A percentile compares a stretch with the other conserved stretches of the same genome.
phyloP scores from a whole-genome alignment of 2,888 invertebrate species.

The Cremastinae sp. region DNA sequence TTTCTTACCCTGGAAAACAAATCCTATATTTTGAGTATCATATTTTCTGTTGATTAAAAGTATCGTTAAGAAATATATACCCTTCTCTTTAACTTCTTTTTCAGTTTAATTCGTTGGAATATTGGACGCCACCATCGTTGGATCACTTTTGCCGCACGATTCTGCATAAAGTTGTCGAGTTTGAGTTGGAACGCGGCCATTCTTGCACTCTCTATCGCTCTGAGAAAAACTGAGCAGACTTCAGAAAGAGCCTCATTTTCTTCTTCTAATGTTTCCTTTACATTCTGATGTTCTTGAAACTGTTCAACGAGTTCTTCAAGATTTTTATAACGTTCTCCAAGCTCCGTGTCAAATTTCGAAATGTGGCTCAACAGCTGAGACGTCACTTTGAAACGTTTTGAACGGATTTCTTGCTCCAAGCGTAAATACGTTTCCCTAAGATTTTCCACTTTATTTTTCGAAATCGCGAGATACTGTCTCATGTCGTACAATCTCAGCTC shows the following conservation, averaged over 20 bases:
- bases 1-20: no score
- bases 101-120: slow-evolving; percentile 16
- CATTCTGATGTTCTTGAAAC: slow-evolving; percentile 22
- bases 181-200: slow-evolving; percentile 37
- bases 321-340: slow-evolving; percentile 48
- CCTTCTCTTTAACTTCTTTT: slow-evolving; percentile 39
- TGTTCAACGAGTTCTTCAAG: slow-evolving; percentile 39
- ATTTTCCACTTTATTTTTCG: slow-evolving; percentile 46
- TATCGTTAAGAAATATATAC: slow-evolving; percentile 13
- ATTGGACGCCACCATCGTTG: slow-evolving; percentile 62
- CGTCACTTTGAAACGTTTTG: slow-evolving; percentile 57
- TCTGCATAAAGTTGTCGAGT: slow-evolving; percentile 33
- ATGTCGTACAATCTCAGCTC: slow-evolving; percentile 53
- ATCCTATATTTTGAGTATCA: no score
- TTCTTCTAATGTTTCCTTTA: slow-evolving; percentile 46
- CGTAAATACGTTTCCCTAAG: slow-evolving; percentile 37
- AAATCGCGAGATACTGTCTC: slow-evolving; percentile 41
- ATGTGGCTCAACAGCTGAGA: slow-evolving; percentile 54
- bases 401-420: slow-evolving; percentile 55
- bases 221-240: slow-evolving; percentile 36
- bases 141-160: slow-evolving; percentile 51
- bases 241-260: slow-evolving; percentile 46
- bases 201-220: slow-evolving; percentile 42
- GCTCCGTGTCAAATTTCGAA: slow-evolving; percentile 57
- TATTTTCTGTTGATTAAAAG: no score